These are phyloP conservation scores for Acleris literana DNA, from an alignment of 2,888 invertebrate species.

Conservation along the genomic window DNA sequence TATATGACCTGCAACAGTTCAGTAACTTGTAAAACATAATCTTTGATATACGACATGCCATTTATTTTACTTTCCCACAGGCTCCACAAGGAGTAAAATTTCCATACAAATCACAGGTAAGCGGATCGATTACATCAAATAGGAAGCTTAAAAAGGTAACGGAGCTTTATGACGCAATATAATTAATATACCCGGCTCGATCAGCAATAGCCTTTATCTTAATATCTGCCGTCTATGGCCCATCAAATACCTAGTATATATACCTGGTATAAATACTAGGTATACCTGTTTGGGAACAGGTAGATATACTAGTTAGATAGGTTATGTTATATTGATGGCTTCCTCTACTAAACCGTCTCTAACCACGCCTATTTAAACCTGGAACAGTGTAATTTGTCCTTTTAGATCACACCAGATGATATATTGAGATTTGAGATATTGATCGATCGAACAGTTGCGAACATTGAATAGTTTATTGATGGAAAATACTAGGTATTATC, in stretches of 20 bases:
- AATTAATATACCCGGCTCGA: slow-evolving; percentile 12
- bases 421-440: slow-evolving; percentile 3
- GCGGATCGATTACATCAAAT: slow-evolving; percentile 13
- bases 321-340: slow-evolving; percentile 32
- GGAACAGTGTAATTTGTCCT: slow-evolving; percentile 27
- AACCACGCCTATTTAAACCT: slow-evolving; percentile 15
- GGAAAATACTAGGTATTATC: too few relatives aligned
- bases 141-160: slow-evolving; percentile 29
- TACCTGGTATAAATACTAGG: slow-evolving; percentile 1
- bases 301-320: slow-evolving; percentile 26
- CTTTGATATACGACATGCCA: neutral
- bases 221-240: slow-evolving; percentile 15
- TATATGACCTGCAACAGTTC: too few relatives aligned
- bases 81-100: slow-evolving; percentile 4
- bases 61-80: neutral
- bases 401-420: slow-evolving; percentile 29
- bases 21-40: too few relatives aligned
- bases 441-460: slow-evolving; percentile 4
- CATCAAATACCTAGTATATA: slow-evolving; percentile 27
- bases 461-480: neutral
- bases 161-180: slow-evolving; percentile 19
- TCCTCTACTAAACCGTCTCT: slow-evolving; percentile 26
- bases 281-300: slow-evolving; percentile 17
- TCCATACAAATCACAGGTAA: slow-evolving; percentile 25
- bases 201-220: slow-evolving; percentile 24